A percentile compares a stretch with the other conserved stretches of the same genome.
phyloP scores from a whole-genome alignment of 2,888 invertebrate genomes.

The Hermaeophaga mercurialis region DNA sequence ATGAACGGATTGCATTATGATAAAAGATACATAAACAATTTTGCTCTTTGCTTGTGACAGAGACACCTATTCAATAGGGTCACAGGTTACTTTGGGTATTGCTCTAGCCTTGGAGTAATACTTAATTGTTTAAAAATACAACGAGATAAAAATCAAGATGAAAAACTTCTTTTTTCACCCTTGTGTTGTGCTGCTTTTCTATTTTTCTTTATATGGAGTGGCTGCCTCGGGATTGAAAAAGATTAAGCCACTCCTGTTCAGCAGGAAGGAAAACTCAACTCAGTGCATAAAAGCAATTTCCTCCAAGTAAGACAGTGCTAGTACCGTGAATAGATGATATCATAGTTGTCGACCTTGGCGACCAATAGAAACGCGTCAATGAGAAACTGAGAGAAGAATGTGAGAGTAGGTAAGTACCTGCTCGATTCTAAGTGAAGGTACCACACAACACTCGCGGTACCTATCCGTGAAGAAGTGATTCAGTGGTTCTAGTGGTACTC shows the following conservation, averaged over 20 bases:
- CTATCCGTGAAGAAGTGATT: not conserved
- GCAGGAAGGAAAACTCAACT: not conserved
- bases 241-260: not conserved
- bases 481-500: not conserved
- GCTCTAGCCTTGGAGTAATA: too few species aligned
- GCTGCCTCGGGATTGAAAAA: too few species aligned
- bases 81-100: too few species aligned
- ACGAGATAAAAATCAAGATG: too few species aligned
- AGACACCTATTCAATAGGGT: too few species aligned
- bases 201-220: too few species aligned
- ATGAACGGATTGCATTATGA: too few species aligned
- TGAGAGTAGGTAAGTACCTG: constrained; percentile 21
- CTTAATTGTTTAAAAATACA: too few species aligned
- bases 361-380: constrained; percentile 40
- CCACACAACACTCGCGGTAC: constrained; percentile 2
- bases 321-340: constrained; percentile 35
- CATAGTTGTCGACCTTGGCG: constrained; percentile 48
- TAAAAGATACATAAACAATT: too few species aligned
- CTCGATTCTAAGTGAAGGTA: constrained; percentile 1
- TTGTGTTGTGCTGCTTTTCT: too few species aligned
- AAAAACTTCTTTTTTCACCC: too few species aligned
- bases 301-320: not conserved
- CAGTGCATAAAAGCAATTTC: not conserved
- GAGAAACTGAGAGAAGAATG: constrained; percentile 21
- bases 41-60: too few species aligned